Base-by-base conservation (phyloP, 2,797 vertebrate genomes). In the Siniperca scherzeri region DNA sequence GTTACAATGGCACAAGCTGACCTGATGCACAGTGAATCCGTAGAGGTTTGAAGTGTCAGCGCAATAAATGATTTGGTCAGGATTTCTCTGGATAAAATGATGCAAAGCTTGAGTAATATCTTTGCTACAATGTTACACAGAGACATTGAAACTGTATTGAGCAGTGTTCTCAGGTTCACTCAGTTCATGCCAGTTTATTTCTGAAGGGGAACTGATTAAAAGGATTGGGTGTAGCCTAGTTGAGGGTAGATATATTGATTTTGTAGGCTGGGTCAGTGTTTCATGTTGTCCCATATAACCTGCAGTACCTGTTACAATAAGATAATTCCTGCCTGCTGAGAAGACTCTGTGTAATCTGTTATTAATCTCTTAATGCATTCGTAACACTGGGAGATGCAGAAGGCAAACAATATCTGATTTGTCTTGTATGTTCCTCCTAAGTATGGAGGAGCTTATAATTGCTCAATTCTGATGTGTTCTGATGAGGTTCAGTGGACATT, bases 61-160 rank as follows among this genome's bases (percentile, higher is more conserved):
- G 3, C 53, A 25, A 36, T 64, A 70, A 73, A 78, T 38, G 36
- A 70, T 70, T 66, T 71, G 27, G 79, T 76, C 59, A 48, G 62
- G 42, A 70, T 69, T 59, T 62, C 62, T 68, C 52, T n/a, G 65
- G 25, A 62, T 57, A 71, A 82, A n/a, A 76, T 82, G 72, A 83
- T 87, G 80, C 80, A 82, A 85, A 74, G 69, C 44, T 65, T 16
- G 25, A 57, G 78, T 74, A 79, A 67, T 55, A 40, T 44, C 22
- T 65, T 25, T 30, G 53, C 67, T 36, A 16, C 22, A 25, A 3
- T 70, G 14, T 46, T 67, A 50, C 56, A 52, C 48, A 33, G 42
- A 70, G 5, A 71, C 9, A 30, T 11, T 33, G 52, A 42, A 16
- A 7, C 2, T 30, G 1, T 46, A 7, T 21, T 72, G 57, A 36